phyloP scores from a whole-genome alignment of 2,797 vertebrate species.

The Epinephelus awoara region DNA sequence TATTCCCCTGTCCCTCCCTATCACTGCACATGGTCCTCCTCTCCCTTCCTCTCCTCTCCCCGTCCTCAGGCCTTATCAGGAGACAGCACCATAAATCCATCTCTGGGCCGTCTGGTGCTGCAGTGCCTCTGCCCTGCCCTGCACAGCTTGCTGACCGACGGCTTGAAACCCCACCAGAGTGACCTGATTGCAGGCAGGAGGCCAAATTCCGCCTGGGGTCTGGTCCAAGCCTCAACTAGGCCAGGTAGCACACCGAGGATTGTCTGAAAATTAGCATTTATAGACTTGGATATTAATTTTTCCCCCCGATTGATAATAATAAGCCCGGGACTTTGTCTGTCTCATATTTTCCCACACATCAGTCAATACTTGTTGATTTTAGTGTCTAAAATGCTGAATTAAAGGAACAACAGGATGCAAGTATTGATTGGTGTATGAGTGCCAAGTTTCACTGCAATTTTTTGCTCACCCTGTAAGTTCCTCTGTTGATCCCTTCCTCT shows the following conservation, averaged over 20 bases:
- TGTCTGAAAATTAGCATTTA: neutral
- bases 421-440: conserved; percentile 60
- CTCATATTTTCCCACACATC: conserved; percentile 39
- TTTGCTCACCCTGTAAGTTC: conserved; percentile 30
- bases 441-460: conserved; percentile 56
- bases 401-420: conserved; percentile 52
- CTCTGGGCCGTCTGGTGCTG: conserved; percentile 93
- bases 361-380: conserved; percentile 51
- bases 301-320: conserved; percentile 16
- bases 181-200: conserved; percentile 95
- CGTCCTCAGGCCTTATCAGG: conserved; percentile 92
- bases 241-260: conserved; percentile 83
- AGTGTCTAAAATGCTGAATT: conserved; percentile 60
- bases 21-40: conserved; percentile 51
- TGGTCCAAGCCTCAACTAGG: conserved; percentile 93
- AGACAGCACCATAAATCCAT: conserved; percentile 94
- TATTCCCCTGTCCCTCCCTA: conserved; percentile 38
- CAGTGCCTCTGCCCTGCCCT: conserved; percentile 94
- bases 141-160: conserved; percentile 90
- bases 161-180: conserved; percentile 95
- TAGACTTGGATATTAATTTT: neutral
- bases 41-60: conserved; percentile 29
- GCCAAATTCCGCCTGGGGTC: conserved; percentile 92
- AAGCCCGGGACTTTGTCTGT: conserved; percentile 25
- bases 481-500: conserved; percentile 18